phyloP scores from a whole-genome alignment of 2,888 invertebrate genomes.

The Zaprionus obscuricornis region DNA sequence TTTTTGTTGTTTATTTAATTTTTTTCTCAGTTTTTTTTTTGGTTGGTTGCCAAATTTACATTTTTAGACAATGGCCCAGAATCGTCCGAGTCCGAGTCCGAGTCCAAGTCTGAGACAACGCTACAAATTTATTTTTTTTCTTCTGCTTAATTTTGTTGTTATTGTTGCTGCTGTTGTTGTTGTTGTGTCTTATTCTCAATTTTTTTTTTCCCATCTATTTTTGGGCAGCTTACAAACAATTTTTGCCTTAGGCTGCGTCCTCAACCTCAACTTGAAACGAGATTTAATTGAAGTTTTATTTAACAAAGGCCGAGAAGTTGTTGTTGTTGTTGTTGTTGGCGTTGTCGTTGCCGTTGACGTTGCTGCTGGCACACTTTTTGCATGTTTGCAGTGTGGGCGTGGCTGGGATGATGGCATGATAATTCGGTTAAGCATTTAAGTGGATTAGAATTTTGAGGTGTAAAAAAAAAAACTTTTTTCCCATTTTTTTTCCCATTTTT shows the following conservation, averaged over 20 bases:
- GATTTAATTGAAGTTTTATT: constrained; percentile 76
- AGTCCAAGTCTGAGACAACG: constrained; percentile 1
- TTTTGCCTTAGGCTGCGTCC: constrained; percentile 27
- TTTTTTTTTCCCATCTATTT: constrained; percentile 49
- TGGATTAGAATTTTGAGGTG: constrained; percentile 71
- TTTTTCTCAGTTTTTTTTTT: constrained; percentile 27
- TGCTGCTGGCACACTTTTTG: constrained; percentile 32
- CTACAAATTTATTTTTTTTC: constrained; percentile 27
- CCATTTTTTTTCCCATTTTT: constrained; percentile 16
- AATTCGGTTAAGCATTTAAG: constrained; percentile 76
- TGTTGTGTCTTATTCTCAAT: constrained; percentile 38
- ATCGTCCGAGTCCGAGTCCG: background rate
- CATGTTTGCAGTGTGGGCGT: constrained; percentile 29
- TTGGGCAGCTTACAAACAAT: constrained; percentile 48
- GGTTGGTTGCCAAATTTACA: constrained; percentile 65
- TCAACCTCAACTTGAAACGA: constrained; percentile 54
- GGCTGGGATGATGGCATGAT: constrained; percentile 56
- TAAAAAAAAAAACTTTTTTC: constrained; percentile 24
- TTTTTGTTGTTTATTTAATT: constrained; percentile 31
- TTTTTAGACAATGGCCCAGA: constrained; percentile 68
- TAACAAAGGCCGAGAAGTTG: constrained; percentile 47
- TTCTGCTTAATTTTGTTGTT: constrained; percentile 20
- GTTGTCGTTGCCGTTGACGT: constrained; percentile 10
- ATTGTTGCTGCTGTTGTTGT: constrained; percentile 15
- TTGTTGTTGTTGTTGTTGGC: background rate